These are phyloP conservation scores for Ginglymostoma cirratum DNA, from an alignment of 2,113 vertebrate genomes.

Conservation along the genomic window DNA sequence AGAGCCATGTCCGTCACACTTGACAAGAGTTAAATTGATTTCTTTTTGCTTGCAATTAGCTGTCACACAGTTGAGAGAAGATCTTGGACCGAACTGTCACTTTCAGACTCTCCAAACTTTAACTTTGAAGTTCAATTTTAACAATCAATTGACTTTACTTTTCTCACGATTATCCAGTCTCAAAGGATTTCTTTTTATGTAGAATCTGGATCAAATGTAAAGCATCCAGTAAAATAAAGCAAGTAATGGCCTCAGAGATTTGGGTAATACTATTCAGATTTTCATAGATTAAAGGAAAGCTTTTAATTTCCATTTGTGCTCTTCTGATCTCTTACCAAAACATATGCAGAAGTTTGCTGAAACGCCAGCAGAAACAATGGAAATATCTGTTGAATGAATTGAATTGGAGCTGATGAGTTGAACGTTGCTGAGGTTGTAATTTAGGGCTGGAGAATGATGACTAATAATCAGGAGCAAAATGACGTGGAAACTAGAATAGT, in stretches of 20 bases:
- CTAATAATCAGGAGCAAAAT: background rate
- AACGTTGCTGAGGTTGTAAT: background rate
- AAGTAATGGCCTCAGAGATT: background rate
- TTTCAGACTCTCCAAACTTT: background rate
- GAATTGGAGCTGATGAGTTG: background rate
- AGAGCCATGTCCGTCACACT: background rate
- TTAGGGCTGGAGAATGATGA: background rate
- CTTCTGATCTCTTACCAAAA: background rate
- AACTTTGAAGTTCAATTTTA: background rate
- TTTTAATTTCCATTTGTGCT: background rate
- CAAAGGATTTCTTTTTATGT: background rate
- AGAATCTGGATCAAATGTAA: background rate
- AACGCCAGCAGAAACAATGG: background rate
- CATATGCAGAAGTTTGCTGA: background rate
- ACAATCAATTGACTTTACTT: background rate
- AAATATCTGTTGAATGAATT: background rate
- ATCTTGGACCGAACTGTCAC: background rate
- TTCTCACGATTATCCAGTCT: background rate
- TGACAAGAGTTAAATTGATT: slow-evolving; percentile 9
- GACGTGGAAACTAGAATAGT: background rate
- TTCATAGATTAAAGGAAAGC: background rate
- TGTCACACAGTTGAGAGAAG: slow-evolving; percentile 1
- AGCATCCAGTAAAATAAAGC: background rate
- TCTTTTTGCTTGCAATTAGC: background rate
- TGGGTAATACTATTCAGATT: background rate